These are phyloP conservation scores for Ophion slaviceki DNA, from an alignment of 2,888 invertebrate genomes.

Conservation along the genomic window DNA sequence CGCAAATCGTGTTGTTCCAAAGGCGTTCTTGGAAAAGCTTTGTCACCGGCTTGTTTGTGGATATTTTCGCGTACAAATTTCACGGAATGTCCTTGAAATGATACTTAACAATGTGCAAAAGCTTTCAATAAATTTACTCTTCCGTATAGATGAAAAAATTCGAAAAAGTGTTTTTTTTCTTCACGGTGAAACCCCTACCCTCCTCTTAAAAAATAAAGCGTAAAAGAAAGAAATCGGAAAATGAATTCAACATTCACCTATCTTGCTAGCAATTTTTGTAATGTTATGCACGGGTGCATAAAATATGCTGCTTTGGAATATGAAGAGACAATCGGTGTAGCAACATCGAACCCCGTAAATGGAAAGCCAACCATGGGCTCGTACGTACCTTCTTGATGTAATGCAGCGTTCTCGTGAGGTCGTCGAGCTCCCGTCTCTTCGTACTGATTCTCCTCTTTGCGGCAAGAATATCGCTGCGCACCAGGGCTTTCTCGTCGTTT, in stretches of 20 bases:
- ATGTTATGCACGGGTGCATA: not conserved
- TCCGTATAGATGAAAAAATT: too few relatives aligned
- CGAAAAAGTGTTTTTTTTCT: too few relatives aligned
- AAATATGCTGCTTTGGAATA: not conserved
- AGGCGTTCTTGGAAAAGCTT: too few relatives aligned
- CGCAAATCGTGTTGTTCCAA: too few relatives aligned
- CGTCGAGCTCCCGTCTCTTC: slow-evolving; percentile 80
- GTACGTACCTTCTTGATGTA: slow-evolving; percentile 71
- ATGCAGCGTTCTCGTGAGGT: slow-evolving; percentile 66
- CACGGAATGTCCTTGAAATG: too few relatives aligned
- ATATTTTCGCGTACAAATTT: too few relatives aligned
- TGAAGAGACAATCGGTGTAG: not conserved
- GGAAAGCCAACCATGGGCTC: not conserved
- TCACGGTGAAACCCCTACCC: too few relatives aligned
- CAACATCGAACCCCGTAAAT: not conserved
- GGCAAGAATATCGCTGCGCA: slow-evolving; percentile 83
- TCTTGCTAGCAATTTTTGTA: not conserved
- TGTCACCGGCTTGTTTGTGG: too few relatives aligned
- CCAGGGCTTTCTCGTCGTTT: slow-evolving; percentile 18
- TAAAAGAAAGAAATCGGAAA: not conserved
- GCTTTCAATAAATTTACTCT: too few relatives aligned
- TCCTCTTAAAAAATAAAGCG: not conserved
- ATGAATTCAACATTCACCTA: not conserved
- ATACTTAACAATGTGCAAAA: too few relatives aligned
- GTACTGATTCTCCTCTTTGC: slow-evolving; percentile 83